A percentile compares a stretch with the other conserved stretches of the same genome.
These are phyloP conservation scores for Halcyon malimbica DNA, from an alignment of 2,113 vertebrate genomes.

Conservation along the genomic window DNA sequence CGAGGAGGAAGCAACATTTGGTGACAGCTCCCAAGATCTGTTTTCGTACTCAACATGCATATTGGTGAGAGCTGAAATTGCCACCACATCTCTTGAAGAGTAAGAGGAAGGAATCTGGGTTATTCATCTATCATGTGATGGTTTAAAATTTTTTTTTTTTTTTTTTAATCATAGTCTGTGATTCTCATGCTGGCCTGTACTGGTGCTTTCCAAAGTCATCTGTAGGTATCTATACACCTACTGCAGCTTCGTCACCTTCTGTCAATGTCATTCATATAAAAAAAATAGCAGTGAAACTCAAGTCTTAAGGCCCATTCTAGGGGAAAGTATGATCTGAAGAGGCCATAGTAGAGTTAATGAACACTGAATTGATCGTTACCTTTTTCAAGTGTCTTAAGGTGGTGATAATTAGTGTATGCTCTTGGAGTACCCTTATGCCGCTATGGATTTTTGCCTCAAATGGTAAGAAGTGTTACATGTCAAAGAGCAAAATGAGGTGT, in stretches of 20 bases:
- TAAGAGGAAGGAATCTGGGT: neutral
- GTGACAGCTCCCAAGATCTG: neutral
- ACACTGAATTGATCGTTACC: neutral
- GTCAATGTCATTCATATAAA: neutral
- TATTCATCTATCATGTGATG: neutral
- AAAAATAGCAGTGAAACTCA: neutral
- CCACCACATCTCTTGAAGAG: neutral
- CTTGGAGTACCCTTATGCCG: neutral
- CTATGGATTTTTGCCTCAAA: neutral
- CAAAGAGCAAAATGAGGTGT: neutral
- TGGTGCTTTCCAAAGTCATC: neutral
- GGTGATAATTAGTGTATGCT: neutral
- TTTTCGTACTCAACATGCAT: fast-evolving
- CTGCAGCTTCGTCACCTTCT: neutral
- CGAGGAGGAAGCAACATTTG: neutral
- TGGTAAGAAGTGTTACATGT: neutral
- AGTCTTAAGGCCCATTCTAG: neutral
- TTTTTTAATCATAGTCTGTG: neutral
- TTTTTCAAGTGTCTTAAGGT: neutral
- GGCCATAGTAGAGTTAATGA: neutral
- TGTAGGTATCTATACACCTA: neutral
- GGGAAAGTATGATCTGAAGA: neutral
- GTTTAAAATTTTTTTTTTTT: neutral
- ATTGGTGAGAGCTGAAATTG: neutral
- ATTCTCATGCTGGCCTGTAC: fast-evolving